phyloP scores from a whole-genome alignment of 2,797 vertebrate species.

The Urocyon cinereoargenteus region DNA sequence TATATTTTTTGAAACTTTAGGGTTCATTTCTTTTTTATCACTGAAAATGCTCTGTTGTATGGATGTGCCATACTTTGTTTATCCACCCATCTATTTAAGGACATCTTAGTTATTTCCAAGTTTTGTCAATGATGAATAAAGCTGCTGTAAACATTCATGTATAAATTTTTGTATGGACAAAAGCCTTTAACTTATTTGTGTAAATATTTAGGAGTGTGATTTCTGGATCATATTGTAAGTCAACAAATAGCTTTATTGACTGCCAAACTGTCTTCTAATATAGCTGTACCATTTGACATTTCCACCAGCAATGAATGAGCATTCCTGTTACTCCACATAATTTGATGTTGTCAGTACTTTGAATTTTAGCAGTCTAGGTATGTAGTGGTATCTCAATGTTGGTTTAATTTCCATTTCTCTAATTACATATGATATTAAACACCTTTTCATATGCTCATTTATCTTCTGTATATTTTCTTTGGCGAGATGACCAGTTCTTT shows the following conservation, averaged over 20 bases:
- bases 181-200: background rate
- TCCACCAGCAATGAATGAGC: background rate
- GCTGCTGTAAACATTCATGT: background rate
- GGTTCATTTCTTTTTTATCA: background rate
- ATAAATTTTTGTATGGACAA: background rate
- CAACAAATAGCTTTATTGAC: background rate
- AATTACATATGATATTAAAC: background rate
- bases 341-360: background rate
- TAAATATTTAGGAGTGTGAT: background rate
- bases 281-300: background rate
- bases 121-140: background rate
- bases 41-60: background rate
- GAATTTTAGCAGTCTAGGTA: background rate
- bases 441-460: background rate
- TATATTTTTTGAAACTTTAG: background rate
- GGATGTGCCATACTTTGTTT: background rate
- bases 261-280: background rate
- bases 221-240: background rate
- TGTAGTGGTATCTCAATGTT: background rate
- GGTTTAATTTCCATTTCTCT: background rate
- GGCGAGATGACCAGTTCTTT: background rate
- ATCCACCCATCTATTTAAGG: background rate
- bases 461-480: background rate
- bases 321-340: background rate
- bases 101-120: background rate